Conservation (phyloP, 2,888 invertebrate genomes). For the Volucella inflata region DNA sequence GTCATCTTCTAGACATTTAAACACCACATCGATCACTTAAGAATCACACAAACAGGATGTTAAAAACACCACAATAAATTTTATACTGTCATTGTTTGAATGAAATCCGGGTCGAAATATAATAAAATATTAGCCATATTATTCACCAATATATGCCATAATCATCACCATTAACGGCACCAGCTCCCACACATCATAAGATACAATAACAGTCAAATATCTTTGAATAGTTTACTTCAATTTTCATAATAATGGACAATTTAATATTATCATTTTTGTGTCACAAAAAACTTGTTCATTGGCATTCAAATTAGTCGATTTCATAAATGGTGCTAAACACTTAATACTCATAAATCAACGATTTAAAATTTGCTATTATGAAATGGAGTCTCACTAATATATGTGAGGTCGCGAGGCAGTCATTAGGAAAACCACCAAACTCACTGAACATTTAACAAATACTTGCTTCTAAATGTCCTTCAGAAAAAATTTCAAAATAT, state of each 20-base stretch:
- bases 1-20: too few species aligned
- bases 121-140: slow-evolving; percentile 12
- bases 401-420: too few species aligned
- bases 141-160: slow-evolving; percentile 18
- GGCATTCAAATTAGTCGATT: slow-evolving; percentile 21
- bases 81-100: not conserved
- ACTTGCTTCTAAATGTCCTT: not conserved
- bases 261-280: not conserved
- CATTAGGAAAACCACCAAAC: not conserved
- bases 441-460: not conserved
- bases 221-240: too few species aligned
- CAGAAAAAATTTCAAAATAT: not conserved
- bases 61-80: slow-evolving; percentile 7
- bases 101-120: slow-evolving; percentile 36
- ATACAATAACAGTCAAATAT: not conserved
- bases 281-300: not conserved
- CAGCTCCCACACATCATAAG: not conserved
- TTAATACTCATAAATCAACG: not conserved
- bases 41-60: slow-evolving; percentile 9
- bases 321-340: slow-evolving; percentile 11
- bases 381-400: not conserved
- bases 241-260: not conserved
- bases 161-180: slow-evolving; percentile 1
- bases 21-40: slow-evolving; percentile 8
- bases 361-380: slow-evolving; percentile 13